phyloP scores from a whole-genome alignment of 2,888 invertebrate species.

The Ditylenchus weischeri region DNA sequence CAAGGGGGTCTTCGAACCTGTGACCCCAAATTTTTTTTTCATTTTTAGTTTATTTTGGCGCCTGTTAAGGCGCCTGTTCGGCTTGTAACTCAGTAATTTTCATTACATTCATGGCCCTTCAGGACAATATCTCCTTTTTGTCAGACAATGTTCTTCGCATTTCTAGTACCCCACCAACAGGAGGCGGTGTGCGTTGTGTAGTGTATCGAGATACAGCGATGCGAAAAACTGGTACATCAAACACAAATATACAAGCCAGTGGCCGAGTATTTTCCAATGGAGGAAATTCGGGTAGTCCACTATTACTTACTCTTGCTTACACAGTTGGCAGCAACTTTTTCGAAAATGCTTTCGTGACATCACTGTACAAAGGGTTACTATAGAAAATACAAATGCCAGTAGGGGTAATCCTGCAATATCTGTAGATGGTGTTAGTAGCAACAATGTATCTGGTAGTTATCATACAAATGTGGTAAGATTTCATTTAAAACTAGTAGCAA shows the following conservation, averaged over 20 bases:
- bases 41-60: no score
- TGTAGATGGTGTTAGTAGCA: conserved; percentile 4
- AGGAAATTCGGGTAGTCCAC: conserved; percentile 6
- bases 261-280: conserved; percentile 9
- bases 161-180: conserved; percentile 8
- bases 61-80: no score
- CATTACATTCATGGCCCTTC: no score
- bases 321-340: conserved; percentile 4
- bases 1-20: no score
- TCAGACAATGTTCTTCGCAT: conserved; percentile 15
- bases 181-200: not conserved
- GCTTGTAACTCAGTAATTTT: no score
- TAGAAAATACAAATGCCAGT: conserved; percentile 13
- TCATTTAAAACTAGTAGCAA: no score
- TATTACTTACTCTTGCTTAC: conserved; percentile 8
- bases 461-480: conserved; percentile 6
- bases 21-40: no score
- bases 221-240: conserved; percentile 15
- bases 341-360: conserved; percentile 10
- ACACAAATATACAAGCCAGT: conserved; percentile 2
- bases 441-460: not conserved
- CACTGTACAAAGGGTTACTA: not conserved
- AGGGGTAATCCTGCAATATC: conserved; percentile 7
- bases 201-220: conserved; percentile 15
- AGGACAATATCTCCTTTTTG: conserved; percentile 17